Evolutionary conservation across 2,888 invertebrate species (phyloP), one percentile per base, ranked within the genome.

Genomic region (Poecilus cupreus): DNA sequence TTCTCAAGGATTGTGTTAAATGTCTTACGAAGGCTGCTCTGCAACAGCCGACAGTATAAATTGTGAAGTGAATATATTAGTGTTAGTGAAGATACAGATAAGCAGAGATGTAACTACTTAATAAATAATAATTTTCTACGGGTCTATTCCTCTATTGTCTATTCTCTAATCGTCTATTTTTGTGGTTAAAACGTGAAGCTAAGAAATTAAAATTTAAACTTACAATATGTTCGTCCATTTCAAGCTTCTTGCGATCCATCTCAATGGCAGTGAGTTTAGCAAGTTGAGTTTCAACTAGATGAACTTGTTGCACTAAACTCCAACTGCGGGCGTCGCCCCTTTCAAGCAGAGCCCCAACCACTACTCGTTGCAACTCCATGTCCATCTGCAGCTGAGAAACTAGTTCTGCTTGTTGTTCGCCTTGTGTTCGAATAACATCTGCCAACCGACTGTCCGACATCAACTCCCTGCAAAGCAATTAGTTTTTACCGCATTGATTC

Each of bases 291-390:
- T 95, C 94, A 54, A 95, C 94, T 81, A 95, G 89, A 84, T 92
- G 91, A 83, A 95, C 93, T 90, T 95, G 95, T 87, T 95, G 94
- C 84, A 94, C 91, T 24, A 95, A 90, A 85, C 94, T 94, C 94
- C 95, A 95, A 83, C 93, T 93, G 85, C 93, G 92, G 5, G 94
- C 92, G 89, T 95, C 95, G 83, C 94, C 93, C 86, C 93, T 91
- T 88, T 94, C 94, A 82, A 95, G 89, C 60, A 95, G 89, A 11
- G 94, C 92, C 24, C 93, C 93, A 2, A 96, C 94, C 6, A 94
- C 93, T 3, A 92, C 93, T 88, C 93, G 94, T 87, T 95, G 95
- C 77, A 95, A 87, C 84, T 93, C 93, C 86, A 93, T 93, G 86
- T 95, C 94, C 86, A 93, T 92, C 84, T 93, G 90, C 78, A 95